phyloP scores from a whole-genome alignment of 2,888 invertebrate genomes.

The Lithophane ornitopus region DNA sequence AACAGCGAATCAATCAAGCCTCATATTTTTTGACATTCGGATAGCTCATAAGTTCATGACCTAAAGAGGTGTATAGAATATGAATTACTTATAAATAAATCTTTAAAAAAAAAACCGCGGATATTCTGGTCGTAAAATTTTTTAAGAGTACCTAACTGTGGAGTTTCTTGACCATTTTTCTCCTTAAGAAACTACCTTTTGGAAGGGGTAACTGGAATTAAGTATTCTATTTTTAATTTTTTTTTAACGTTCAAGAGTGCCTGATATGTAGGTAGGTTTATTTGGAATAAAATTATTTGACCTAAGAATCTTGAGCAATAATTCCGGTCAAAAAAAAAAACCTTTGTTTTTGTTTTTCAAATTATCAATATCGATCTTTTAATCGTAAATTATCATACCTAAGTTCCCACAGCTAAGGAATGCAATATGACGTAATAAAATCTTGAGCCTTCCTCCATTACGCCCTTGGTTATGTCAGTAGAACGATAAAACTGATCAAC shows the following conservation, averaged over 20 bases:
- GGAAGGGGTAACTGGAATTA: background rate
- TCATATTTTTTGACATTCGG: too few species aligned
- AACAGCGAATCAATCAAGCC: too few species aligned
- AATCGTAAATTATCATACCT: slow-evolving; percentile 18
- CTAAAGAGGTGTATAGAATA: too few species aligned
- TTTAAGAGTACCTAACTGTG: background rate
- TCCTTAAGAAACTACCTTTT: background rate
- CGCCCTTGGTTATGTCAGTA: slow-evolving; percentile 45
- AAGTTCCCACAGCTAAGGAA: slow-evolving; percentile 41
- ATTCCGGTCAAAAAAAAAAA: background rate
- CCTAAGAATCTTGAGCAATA: background rate
- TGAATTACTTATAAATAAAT: too few species aligned
- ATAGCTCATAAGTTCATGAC: too few species aligned
- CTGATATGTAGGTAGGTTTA: accelerated
- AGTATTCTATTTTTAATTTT: background rate
- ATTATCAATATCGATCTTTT: slow-evolving; percentile 18
- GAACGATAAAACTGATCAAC: slow-evolving; percentile 54
- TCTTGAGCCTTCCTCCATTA: slow-evolving; percentile 29
- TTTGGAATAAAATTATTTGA: background rate
- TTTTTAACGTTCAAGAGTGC: background rate
- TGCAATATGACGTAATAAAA: slow-evolving; percentile 56
- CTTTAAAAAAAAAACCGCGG: too few species aligned
- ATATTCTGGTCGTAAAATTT: background rate
- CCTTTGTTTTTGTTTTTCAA: slow-evolving; percentile 11
- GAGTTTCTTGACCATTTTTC: background rate